Base-by-base conservation (phyloP, 2,113 vertebrate genomes). In the Ceyx melanurus region DNA sequence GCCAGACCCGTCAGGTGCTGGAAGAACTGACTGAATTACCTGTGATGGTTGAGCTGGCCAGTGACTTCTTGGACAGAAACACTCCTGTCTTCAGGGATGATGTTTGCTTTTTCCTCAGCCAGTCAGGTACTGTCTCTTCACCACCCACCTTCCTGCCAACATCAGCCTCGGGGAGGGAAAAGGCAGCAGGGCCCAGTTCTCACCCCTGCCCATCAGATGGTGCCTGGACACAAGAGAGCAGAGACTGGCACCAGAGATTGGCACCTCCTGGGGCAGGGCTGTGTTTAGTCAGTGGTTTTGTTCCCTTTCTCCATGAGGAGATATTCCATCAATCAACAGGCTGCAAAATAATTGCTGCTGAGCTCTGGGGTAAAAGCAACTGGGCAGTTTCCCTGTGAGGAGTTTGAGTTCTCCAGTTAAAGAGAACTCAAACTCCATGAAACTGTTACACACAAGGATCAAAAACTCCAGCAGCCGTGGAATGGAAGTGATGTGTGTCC, bases 51-150 rank as follows among this genome's bases (percentile, higher is more conserved):
- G 99, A 99, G 91, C 97, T 99, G 8, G 99, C 99, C 92, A 99
- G 99, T 22, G 99, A 99, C 97, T 99, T 99, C 97, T 92, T 99
- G 98, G 99, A 99, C 96, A 98, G 99, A 91, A 99, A 99, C 98
- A 99, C 99, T 0, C 99, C 99, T 0, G 99, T 99, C 88, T 99
- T 99, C 97, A 96, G 99, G 91, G 99, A 99, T 3, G 99, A 99
- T 4, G 99, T 99, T 86, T 99, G 99, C 97, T 99, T 99, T 95
- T 99, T 99, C 96, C 99, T 99, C 97, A 99, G 99, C 97, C 99
- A 99, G 86, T 99, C 99, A 97, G 99, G 99, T 99, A 92, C 1
- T 84, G 21, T 15, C 64, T 43, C 2, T 20, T 45, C 25, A 10
- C 25, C 53, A 12, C 50, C 53, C 21, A 76, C 45, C 64, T 42